These are phyloP conservation scores for Arctopsyche grandis DNA, from an alignment of 1,140 invertebrate species.

Conservation along the genomic window DNA sequence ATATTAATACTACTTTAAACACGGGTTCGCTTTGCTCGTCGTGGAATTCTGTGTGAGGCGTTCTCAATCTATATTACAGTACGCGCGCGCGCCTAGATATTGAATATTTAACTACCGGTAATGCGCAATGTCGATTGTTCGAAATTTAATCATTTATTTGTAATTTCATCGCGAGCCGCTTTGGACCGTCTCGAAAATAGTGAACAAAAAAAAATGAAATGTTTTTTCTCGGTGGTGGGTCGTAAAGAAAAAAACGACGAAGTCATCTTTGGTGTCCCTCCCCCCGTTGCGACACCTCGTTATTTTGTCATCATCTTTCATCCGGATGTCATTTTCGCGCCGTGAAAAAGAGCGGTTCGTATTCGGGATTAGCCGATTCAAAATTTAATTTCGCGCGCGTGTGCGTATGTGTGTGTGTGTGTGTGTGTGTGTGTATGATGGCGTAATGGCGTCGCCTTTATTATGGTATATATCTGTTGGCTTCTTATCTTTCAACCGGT, in stretches of 20 bases:
- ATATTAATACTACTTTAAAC: conserved; percentile 13
- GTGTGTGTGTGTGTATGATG: conserved; percentile 8
- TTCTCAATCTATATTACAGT: too few relatives aligned
- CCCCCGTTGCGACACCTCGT: conserved; percentile 51
- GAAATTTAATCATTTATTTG: too few relatives aligned
- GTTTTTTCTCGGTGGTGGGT: not conserved
- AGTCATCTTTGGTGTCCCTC: conserved; percentile 21
- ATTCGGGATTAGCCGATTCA: conserved; percentile 54
- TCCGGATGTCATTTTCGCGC: conserved; percentile 59
- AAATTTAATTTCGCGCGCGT: conserved; percentile 51
- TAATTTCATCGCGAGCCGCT: too few relatives aligned
- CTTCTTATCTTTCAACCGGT: conserved; percentile 54
- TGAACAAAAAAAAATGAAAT: not conserved
- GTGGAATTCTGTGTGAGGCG: too few relatives aligned
- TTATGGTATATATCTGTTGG: conserved; percentile 28
- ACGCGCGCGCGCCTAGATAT: too few relatives aligned
- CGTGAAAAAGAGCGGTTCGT: conserved; percentile 54
- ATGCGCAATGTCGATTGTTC: too few relatives aligned
- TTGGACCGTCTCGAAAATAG: too few relatives aligned
- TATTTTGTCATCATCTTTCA: conserved; percentile 59
- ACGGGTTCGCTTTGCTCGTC: not conserved
- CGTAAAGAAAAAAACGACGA: conserved; percentile 3
- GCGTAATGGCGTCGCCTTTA: conserved; percentile 33
- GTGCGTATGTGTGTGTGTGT: not conserved
- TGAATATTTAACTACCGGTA: too few relatives aligned